A percentile compares a stretch with the other conserved stretches of the same genome.
Conservation (phyloP, 2,113 vertebrate species). For the Neogale vison region DNA sequence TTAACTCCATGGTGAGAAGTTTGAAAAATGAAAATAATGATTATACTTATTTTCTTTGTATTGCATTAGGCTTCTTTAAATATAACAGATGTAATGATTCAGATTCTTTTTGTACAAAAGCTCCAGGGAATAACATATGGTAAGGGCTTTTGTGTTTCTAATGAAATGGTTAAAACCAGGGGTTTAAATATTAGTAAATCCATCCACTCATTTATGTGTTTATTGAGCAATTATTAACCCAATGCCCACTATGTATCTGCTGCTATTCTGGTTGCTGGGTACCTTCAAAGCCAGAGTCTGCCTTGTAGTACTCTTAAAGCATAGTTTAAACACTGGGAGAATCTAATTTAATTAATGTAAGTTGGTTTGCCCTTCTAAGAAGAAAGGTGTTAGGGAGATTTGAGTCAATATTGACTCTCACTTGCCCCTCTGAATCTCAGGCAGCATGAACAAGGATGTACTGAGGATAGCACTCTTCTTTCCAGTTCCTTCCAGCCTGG, state of each 20-base stretch:
- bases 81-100: neutral
- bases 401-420: neutral
- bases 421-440: neutral
- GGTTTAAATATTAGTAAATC: neutral
- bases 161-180: neutral
- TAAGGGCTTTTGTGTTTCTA: neutral
- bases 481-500: neutral
- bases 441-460: neutral
- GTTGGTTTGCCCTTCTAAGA: neutral
- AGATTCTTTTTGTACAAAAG: neutral
- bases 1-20: neutral
- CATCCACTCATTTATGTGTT: neutral
- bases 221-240: neutral
- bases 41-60: neutral
- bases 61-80: slow-evolving; percentile 1
- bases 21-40: neutral
- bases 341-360: neutral
- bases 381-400: neutral
- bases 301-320: neutral
- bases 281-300: neutral
- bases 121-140: neutral
- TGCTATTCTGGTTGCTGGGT: neutral
- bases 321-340: neutral
- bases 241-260: neutral
- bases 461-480: neutral